Percentiles rank a stretch among this genome's conserved stretches.
Evolutionary conservation across 2,888 invertebrate genomes (phyloP).

Genomic region (Anagyrus pseudococci): DNA sequence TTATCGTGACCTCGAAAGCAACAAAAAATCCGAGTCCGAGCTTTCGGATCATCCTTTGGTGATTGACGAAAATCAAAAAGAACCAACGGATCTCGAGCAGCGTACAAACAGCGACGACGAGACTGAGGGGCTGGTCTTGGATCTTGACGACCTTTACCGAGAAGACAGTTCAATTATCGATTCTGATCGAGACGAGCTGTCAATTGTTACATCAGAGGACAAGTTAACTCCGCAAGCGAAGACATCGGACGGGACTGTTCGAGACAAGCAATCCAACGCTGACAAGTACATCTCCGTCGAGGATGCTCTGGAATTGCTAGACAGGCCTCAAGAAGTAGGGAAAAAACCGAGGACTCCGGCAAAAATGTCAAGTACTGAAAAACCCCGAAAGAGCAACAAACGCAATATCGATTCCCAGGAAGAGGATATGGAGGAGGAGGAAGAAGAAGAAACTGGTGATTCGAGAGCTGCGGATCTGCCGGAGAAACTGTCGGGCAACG

Average conservation of each 20-base stretch:
- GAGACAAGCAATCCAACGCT: constrained; percentile 18
- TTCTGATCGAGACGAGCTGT: constrained; percentile 49
- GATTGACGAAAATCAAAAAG: constrained; percentile 54
- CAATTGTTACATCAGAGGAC: constrained; percentile 7
- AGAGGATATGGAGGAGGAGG: constrained; percentile 32
- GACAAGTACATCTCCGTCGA: constrained; percentile 52
- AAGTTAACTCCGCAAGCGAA: constrained; percentile 14
- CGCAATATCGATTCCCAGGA: neutral
- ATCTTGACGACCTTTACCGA: constrained; percentile 52
- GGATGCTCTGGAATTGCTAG: constrained; percentile 46
- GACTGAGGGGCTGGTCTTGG: constrained; percentile 46
- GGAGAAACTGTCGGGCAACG: constrained; percentile 57
- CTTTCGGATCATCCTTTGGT: constrained; percentile 56
- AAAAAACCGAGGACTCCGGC: constrained; percentile 1
- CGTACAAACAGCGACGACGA: constrained; percentile 54
- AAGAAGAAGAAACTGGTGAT: constrained; percentile 46
- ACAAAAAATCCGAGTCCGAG: constrained; percentile 54
- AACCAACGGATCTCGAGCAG: constrained; percentile 43
- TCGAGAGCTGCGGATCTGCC: constrained; percentile 58
- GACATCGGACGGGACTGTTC: neutral
- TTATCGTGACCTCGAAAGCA: constrained; percentile 8
- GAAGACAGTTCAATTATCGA: constrained; percentile 54
- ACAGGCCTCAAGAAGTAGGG: constrained; percentile 16
- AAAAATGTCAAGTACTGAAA: constrained; percentile 2
- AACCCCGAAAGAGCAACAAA: constrained; percentile 9